Percentiles rank a stretch among this genome's conserved stretches.
Conservation (phyloP, 2,888 invertebrate genomes). For the Polydrusus cervinus region DNA sequence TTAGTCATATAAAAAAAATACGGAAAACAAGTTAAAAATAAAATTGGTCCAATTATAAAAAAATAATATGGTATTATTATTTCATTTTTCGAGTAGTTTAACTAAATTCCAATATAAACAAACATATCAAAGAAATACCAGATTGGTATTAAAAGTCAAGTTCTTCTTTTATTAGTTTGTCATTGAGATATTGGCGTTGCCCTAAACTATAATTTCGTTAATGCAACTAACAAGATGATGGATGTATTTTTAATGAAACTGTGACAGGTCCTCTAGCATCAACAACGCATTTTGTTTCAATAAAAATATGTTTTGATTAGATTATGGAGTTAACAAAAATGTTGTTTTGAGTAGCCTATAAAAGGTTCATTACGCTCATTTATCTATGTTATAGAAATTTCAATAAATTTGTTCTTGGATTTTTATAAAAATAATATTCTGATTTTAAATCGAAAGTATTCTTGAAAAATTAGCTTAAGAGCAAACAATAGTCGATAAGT, state of each 20-base stretch:
- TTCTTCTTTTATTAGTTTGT: conserved; percentile 16
- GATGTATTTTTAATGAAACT: conserved; percentile 17
- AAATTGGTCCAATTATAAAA: too few relatives aligned
- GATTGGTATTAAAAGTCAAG: conserved; percentile 17
- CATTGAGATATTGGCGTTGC: conserved; percentile 11
- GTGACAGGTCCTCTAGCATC: conserved; percentile 12
- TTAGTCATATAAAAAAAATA: too few relatives aligned
- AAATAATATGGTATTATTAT: not conserved
- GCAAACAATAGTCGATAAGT: too few relatives aligned
- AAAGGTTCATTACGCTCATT: not conserved
- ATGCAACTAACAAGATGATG: conserved; percentile 8
- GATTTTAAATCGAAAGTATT: too few relatives aligned
- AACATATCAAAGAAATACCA: not conserved
- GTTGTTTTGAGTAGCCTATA: not conserved
- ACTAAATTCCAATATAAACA: not conserved
- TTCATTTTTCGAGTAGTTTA: conserved; percentile 4
- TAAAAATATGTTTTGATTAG: conserved; percentile 8
- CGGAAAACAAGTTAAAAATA: too few relatives aligned
- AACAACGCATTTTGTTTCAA: conserved; percentile 10
- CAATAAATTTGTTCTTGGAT: too few relatives aligned
- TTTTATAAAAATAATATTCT: too few relatives aligned
- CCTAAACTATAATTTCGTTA: conserved; percentile 14
- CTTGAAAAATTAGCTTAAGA: too few relatives aligned
- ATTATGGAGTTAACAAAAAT: not conserved
- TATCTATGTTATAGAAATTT: not conserved